phyloP scores from a whole-genome alignment of 2,113 vertebrate species.

The Neodontobutis hainanensis region DNA sequence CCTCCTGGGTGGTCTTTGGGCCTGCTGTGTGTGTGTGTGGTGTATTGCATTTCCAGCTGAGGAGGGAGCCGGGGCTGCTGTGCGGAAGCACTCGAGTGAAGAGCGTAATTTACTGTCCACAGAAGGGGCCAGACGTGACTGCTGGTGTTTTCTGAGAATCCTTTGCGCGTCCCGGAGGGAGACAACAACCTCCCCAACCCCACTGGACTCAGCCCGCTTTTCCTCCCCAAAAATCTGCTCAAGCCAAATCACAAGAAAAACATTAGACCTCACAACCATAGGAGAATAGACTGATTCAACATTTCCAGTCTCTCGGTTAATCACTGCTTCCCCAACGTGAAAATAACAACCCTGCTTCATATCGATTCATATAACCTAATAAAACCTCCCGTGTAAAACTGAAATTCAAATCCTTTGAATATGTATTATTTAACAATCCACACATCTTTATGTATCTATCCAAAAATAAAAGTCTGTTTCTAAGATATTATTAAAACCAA shows the following conservation, averaged over 20 bases:
- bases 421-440: too few species aligned
- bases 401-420: too few species aligned
- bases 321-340: neutral
- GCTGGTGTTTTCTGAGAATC: slow-evolving; percentile 62
- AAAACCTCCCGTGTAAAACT: too few species aligned
- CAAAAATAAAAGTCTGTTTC: too few species aligned
- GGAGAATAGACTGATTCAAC: slow-evolving; percentile 19
- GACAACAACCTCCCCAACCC: slow-evolving; percentile 51
- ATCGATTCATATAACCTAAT: neutral
- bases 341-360: neutral
- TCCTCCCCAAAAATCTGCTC: slow-evolving; percentile 10
- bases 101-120: slow-evolving; percentile 66
- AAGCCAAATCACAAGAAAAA: slow-evolving; percentile 52
- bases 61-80: slow-evolving; percentile 50
- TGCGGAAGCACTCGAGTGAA: slow-evolving; percentile 49
- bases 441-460: too few species aligned
- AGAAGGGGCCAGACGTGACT: slow-evolving; percentile 61
- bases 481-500: too few species aligned
- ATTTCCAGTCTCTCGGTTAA: slow-evolving; percentile 1
- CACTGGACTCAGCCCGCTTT: slow-evolving; percentile 4
- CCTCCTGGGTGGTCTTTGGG: slow-evolving; percentile 71
- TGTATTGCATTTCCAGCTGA: slow-evolving; percentile 70
- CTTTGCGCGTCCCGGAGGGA: slow-evolving; percentile 41
- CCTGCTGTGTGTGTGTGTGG: slow-evolving; percentile 34
- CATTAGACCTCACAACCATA: slow-evolving; percentile 14